phyloP scores from a whole-genome alignment of 2,888 invertebrate genomes.

The Cataglyphis livida region DNA sequence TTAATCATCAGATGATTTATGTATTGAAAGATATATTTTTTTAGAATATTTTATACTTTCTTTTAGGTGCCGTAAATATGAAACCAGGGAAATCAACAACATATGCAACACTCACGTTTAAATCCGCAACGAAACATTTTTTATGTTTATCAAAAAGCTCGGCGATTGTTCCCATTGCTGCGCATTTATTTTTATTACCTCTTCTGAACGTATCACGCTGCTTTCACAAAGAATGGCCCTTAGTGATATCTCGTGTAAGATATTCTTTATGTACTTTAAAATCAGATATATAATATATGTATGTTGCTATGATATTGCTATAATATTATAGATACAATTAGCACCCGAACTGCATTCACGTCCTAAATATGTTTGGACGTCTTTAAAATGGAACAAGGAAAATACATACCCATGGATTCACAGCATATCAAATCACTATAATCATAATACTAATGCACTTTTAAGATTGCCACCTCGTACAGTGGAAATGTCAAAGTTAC shows the following conservation, averaged over 20 bases:
- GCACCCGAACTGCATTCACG: neutral
- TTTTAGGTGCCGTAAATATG: neutral
- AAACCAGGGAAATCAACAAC: constrained; percentile 5
- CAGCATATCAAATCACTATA: neutral
- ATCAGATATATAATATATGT: neutral
- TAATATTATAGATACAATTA: neutral
- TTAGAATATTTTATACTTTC: neutral
- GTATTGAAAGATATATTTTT: neutral
- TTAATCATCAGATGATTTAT: neutral
- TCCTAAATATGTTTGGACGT: neutral
- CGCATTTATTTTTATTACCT: neutral
- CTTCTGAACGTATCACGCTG: neutral
- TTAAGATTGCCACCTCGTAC: neutral
- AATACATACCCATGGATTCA: neutral
- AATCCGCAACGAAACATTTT: neutral
- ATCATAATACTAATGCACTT: neutral
- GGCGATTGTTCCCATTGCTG: neutral
- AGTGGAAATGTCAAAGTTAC: neutral
- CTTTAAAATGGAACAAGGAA: neutral
- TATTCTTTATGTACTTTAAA: neutral
- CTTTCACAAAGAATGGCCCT: neutral
- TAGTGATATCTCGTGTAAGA: neutral
- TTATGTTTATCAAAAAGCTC: neutral
- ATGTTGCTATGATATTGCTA: neutral
- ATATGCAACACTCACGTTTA: neutral